Conservation (phyloP, 2,888 invertebrate species). For the Calliopum simillimum region DNA sequence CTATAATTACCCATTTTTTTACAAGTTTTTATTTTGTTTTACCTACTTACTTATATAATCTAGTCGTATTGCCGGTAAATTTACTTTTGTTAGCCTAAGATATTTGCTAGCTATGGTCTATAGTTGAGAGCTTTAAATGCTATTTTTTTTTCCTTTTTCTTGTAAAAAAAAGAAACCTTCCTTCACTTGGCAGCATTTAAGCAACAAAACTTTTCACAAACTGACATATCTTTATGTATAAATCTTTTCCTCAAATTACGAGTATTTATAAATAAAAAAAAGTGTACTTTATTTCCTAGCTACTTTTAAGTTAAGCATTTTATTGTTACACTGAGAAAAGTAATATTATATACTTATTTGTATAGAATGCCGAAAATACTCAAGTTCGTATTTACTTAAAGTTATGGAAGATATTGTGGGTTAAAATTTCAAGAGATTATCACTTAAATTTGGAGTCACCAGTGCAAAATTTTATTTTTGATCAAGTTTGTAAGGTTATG, state of each 20-base stretch:
- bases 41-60: constrained; percentile 2
- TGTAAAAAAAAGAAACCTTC: not conserved
- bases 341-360: too few species aligned
- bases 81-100: not conserved
- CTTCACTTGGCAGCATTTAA: not conserved
- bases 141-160: not conserved
- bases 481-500: too few species aligned
- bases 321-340: too few species aligned
- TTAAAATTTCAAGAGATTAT: too few species aligned
- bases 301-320: too few species aligned
- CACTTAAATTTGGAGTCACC: too few species aligned
- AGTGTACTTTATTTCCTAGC: too few species aligned
- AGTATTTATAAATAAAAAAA: constrained; percentile 39
- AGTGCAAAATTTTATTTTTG: too few species aligned
- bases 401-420: too few species aligned
- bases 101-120: not conserved
- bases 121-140: not conserved
- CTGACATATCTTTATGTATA: constrained; percentile 50
- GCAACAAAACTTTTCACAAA: constrained; percentile 31
- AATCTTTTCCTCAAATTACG: constrained; percentile 47
- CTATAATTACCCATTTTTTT: constrained; percentile 55
- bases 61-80: constrained; percentile 8
- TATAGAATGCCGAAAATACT: too few species aligned
- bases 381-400: too few species aligned
- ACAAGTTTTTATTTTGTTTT: constrained; percentile 41